phyloP scores from a whole-genome alignment of 2,113 vertebrate species.

The Bubalus kerabau region DNA sequence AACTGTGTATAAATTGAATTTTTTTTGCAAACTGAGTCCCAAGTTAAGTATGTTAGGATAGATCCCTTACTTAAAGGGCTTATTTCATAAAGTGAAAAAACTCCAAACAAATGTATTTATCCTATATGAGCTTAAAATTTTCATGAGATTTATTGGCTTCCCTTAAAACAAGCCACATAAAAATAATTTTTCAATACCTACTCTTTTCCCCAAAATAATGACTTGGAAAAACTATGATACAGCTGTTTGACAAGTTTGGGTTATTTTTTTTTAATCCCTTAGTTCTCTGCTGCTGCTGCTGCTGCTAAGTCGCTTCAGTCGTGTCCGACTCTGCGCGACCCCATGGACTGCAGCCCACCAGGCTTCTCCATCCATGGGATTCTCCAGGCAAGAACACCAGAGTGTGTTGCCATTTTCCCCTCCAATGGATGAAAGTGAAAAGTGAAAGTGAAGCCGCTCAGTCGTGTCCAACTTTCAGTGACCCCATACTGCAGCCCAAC shows the following conservation, averaged over 20 bases:
- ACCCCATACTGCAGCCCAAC: no score
- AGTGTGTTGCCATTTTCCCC: no score
- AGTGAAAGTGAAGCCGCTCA: no score
- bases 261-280: not conserved
- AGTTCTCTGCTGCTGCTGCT: not conserved
- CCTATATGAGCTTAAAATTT: not conserved
- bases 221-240: not conserved
- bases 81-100: not conserved
- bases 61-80: not conserved
- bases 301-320: no score
- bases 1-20: not conserved
- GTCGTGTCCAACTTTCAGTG: no score
- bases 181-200: not conserved
- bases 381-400: no score
- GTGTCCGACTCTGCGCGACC: fast-evolving
- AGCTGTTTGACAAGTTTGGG: not conserved
- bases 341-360: no score
- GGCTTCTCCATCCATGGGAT: no score
- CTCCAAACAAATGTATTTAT: not conserved
- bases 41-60: not conserved
- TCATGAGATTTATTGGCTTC: not conserved
- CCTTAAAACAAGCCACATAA: not conserved
- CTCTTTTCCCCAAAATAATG: not conserved
- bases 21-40: slow-evolving; percentile 11
- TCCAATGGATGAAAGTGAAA: no score